phyloP scores from a whole-genome alignment of 2,797 vertebrate genomes.

The Gobio occitaniae region DNA sequence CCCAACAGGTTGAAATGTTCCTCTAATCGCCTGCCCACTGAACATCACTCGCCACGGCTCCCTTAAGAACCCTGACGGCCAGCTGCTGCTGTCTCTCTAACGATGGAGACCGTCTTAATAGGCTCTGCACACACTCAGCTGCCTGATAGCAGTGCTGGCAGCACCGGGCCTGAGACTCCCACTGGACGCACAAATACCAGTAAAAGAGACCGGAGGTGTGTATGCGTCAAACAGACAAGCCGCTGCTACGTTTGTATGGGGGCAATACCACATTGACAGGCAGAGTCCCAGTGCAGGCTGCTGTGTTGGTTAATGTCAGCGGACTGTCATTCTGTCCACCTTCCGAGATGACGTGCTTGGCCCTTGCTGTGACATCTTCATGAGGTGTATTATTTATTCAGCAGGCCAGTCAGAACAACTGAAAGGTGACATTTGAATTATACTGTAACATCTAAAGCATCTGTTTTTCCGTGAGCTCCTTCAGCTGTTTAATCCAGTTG shows the following conservation, averaged over 20 bases:
- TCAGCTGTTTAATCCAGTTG: slow-evolving; percentile 11
- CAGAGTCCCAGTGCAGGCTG: slow-evolving; percentile 72
- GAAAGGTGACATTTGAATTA: slow-evolving; percentile 54
- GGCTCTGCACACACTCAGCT: slow-evolving; percentile 81
- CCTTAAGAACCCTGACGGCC: slow-evolving; percentile 74
- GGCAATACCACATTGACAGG: slow-evolving; percentile 71
- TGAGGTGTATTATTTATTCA: slow-evolving; percentile 57
- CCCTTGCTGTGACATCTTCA: slow-evolving; percentile 56
- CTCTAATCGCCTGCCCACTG: slow-evolving; percentile 59
- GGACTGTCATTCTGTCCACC: slow-evolving; percentile 77
- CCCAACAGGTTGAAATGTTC: slow-evolving; percentile 65
- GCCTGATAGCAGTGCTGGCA: slow-evolving; percentile 61
- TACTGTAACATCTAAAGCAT: slow-evolving; percentile 32
- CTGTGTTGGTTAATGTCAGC: slow-evolving; percentile 69
- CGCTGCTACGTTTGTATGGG: slow-evolving; percentile 66
- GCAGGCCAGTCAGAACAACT: slow-evolving; percentile 42
- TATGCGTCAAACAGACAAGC: slow-evolving; percentile 63
- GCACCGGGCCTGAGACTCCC: slow-evolving; percentile 68
- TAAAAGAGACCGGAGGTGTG: slow-evolving; percentile 67
- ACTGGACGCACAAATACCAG: slow-evolving; percentile 69
- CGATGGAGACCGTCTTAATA: slow-evolving; percentile 84
- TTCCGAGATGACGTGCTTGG: slow-evolving; percentile 64
- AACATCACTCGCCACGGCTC: slow-evolving; percentile 67
- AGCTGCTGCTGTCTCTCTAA: slow-evolving; percentile 76
- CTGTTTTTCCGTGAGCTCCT: slow-evolving; percentile 22